Percentiles rank a stretch among this genome's conserved stretches.
Evolutionary conservation across 2,797 vertebrate genomes (phyloP).

Genomic region (Cyclopterus lumpus): DNA sequence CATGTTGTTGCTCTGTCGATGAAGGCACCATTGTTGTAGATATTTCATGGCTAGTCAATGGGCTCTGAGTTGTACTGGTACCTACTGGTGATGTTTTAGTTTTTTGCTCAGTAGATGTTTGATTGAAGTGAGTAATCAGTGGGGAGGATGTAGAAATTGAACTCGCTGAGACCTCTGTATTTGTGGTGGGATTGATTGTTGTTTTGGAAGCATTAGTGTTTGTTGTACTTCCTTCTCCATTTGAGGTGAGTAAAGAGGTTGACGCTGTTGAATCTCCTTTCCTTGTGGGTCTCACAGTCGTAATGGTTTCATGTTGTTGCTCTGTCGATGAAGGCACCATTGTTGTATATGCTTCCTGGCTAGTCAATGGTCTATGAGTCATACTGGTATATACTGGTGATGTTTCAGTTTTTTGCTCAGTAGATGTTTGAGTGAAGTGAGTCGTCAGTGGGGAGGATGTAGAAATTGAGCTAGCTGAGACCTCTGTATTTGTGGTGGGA

Average conservation of each 20-base stretch:
- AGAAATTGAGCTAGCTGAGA: no score
- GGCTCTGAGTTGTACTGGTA: fast-evolving
- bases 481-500: no score
- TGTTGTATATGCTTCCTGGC: no score
- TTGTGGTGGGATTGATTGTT: not conserved
- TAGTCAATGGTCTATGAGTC: no score
- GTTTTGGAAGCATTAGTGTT: not conserved
- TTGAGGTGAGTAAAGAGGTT: not conserved
- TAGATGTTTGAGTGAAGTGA: no score
- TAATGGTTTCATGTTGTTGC: not conserved
- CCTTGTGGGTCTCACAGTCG: fast-evolving
- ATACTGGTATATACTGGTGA: no score
- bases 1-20: fast-evolving
- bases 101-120: not conserved
- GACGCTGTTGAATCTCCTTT: not conserved
- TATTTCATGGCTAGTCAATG: fast-evolving
- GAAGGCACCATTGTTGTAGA: not conserved
- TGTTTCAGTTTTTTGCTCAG: no score
- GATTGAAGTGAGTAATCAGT: not conserved
- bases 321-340: not conserved
- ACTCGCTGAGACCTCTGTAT: not conserved
- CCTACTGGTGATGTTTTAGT: not conserved
- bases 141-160: not conserved
- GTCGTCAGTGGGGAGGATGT: no score
- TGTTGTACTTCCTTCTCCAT: not conserved